A percentile compares a stretch with the other conserved stretches of the same genome.
These are phyloP conservation scores for Nasonia longicornis DNA, from an alignment of 1,140 invertebrate species.

Conservation along the genomic window DNA sequence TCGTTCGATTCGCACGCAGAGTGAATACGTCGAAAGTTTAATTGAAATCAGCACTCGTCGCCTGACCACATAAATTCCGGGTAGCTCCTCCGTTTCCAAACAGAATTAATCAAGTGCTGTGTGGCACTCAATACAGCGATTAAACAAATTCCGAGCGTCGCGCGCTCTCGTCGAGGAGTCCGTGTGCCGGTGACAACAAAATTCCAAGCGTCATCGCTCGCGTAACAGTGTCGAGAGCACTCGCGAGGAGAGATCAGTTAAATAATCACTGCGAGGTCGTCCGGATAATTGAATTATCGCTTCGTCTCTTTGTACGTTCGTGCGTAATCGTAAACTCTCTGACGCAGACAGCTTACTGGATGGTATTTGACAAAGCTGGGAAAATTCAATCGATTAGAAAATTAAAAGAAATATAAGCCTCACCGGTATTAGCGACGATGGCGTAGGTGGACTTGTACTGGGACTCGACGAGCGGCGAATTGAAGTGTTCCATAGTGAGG, in stretches of 20 bases:
- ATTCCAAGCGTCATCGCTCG: too few relatives aligned
- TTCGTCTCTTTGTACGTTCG: too few relatives aligned
- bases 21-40: not conserved
- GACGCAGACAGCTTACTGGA: too few relatives aligned
- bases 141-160: constrained; percentile 22
- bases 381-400: too few relatives aligned
- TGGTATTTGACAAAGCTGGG: too few relatives aligned
- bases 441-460: constrained; percentile 67
- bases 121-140: not conserved
- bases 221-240: too few relatives aligned
- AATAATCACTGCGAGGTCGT: too few relatives aligned
- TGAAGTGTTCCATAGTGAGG: constrained; percentile 70
- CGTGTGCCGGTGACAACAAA: too few relatives aligned
- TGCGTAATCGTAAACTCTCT: too few relatives aligned
- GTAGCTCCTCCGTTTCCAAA: not conserved
- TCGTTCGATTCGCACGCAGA: too few relatives aligned
- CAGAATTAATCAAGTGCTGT: constrained; percentile 18
- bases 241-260: too few relatives aligned
- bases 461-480: constrained; percentile 68
- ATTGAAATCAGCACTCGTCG: not conserved
- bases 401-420: constrained; percentile 13
- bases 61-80: not conserved
- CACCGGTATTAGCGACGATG: constrained; percentile 62
- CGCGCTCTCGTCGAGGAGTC: not conserved
- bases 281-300: too few relatives aligned